Base-by-base conservation (phyloP, 2,888 invertebrate genomes). In the Drosophila fungiperda region DNA sequence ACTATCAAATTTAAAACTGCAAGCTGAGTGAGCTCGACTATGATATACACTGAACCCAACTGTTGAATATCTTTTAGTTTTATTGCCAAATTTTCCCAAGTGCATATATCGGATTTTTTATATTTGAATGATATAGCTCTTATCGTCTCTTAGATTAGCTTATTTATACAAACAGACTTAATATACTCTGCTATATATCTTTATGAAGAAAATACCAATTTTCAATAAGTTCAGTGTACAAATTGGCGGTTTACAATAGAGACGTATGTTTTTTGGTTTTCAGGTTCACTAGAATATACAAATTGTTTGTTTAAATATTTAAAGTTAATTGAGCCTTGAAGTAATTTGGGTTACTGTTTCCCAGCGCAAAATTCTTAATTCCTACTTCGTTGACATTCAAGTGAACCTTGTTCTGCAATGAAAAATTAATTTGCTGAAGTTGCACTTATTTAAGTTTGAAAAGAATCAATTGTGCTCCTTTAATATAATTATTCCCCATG, bases 221-320 rank as follows among this genome's bases (percentile, higher is more conserved):
- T 45, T 15, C 15, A 45, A 23, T 45, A 7, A 20, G 15, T 2
- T 15, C 8, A 45, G 45, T 23, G 23, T 23, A 23, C 23, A 45
- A 15, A 15, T 15, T 23, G 15, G 45, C 15, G 45, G 45, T 45
- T 7, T 1, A 7, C 12, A 12, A 12, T 8, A 15, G 20, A 23
- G 15, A 7, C 45, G 20, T 23, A 8, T 1, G 15, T 15, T 8
- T 15, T 45, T 23, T 15, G 45, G 3, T 45, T 23, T 45, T 45
- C 20, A 45, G 20, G 20, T 45, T 20, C 45, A 15, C 20, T 8
- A 15, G 23, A 45, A 45, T 23, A 15, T 45, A 45, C 45, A 45
- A 45, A 23, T 45, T 45, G 45, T 45, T 45, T 45, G 45, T 23
- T 45, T 45, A 45, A 45, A 45, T 45, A 45, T 23, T 45, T 45